phyloP scores from a whole-genome alignment of 2,888 invertebrate species.

The Sinhomidia bicolor region DNA sequence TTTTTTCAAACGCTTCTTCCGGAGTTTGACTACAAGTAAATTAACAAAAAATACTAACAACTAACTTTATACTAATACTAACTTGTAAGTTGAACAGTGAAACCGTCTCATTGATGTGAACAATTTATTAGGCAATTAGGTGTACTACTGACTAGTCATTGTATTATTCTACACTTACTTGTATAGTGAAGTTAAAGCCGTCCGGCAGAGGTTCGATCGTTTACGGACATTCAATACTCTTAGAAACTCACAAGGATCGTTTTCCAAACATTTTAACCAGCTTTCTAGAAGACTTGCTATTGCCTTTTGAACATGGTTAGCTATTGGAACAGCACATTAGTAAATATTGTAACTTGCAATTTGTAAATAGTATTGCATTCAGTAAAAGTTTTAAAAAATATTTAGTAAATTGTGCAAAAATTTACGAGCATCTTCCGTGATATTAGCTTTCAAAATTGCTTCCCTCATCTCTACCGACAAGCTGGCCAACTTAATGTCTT shows the following conservation, averaged over 20 bases:
- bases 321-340: no score
- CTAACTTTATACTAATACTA: no score
- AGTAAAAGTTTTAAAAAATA: neutral
- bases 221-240: conserved; percentile 50
- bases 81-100: no score
- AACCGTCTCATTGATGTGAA: no score
- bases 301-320: conserved; percentile 41
- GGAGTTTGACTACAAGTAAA: conserved; percentile 21
- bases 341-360: no score
- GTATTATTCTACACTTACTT: conserved; percentile 52
- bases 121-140: no score
- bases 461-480: conserved; percentile 59
- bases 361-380: no score
- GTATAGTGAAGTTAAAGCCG: conserved; percentile 37
- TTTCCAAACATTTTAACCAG: conserved; percentile 41
- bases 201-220: conserved; percentile 35
- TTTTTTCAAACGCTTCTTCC: conserved; percentile 62
- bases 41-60: neutral
- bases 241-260: conserved; percentile 59
- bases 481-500: conserved; percentile 2
- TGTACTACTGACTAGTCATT: no score
- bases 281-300: conserved; percentile 5
- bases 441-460: conserved; percentile 56
- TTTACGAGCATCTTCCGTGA: conserved; percentile 46
- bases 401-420: neutral